These are phyloP conservation scores for Siniperca knerii DNA, from an alignment of 2,113 vertebrate genomes.

Conservation along the genomic window DNA sequence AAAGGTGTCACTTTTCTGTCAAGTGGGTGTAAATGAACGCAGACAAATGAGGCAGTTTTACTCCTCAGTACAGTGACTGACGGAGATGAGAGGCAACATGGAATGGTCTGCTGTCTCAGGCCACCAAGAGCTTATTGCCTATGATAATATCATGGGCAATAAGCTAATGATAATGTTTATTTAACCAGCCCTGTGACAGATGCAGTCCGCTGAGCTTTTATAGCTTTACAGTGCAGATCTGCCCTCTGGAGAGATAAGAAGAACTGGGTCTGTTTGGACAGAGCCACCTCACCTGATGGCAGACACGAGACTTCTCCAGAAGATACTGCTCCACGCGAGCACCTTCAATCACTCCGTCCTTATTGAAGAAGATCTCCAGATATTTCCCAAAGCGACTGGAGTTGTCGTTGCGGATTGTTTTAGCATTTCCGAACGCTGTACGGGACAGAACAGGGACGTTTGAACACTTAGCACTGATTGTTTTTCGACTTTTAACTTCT, in stretches of 20 bases:
- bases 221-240: background rate
- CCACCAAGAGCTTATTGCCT: no score
- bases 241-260: background rate
- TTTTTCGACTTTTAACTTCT: background rate
- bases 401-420: conserved; percentile 95
- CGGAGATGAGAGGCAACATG: background rate
- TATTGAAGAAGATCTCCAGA: conserved; percentile 92
- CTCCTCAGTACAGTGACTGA: background rate
- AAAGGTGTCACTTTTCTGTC: background rate
- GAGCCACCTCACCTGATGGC: conserved; percentile 88
- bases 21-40: background rate
- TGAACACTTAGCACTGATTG: background rate
- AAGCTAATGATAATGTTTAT: background rate
- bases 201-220: background rate
- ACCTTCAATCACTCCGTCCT: conserved; percentile 89
- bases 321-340: conserved; percentile 95
- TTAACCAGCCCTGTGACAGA: background rate
- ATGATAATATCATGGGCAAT: background rate
- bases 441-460: background rate
- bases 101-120: background rate
- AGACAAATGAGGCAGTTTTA: background rate
- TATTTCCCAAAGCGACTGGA: conserved; percentile 99
- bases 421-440: conserved; percentile 96
- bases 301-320: conserved; percentile 96
- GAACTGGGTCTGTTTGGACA: background rate